Base-by-base conservation (phyloP, 2,797 vertebrate species). In the Crocidura indochinensis region DNA sequence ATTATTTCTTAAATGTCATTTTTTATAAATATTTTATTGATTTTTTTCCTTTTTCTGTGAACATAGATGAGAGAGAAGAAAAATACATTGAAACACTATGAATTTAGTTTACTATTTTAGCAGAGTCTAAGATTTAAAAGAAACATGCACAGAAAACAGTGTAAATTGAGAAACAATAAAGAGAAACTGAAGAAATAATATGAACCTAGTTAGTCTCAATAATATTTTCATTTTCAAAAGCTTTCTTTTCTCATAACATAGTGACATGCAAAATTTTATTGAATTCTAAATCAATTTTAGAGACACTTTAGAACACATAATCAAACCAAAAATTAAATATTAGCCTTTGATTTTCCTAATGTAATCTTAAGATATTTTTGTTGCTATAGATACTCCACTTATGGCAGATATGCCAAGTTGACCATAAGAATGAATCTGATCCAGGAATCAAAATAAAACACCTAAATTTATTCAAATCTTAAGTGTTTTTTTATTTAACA, bases 21-120 rank as follows among this genome's bases (percentile, higher is more conserved):
- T 68, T 15, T 72, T 88, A 86, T 11, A 87, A 47, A 84, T 81
- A 88, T 26, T 65, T 60, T 12, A 10, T 84, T 53, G 38, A 2
- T 60, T 88, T 75, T 29, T 85, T 90, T 75, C 38, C 83, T 5
- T 75, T 17, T 47, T 92, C 47, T 95, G 24, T 53, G 71, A 95
- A 73, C n/a, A 53, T 1, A 89, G 3, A 72, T 84, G 65, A 71
- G 60, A 78, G 12, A 84, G 60, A 92, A 75, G 60, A 78, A 89
- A 84, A 20, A 5, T 19, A 24, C 60, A 20, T 51, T 89, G 49
- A 87, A 91, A 26, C 65, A 20, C 3, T 86, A 14, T 69, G 20
- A 94, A 77, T 68, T 91, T 91, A 91, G 51, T 83, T 92, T 79
- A 68, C 15, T 1, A 72, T 81, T 81, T 84, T 73, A 64, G 0